These are phyloP conservation scores for Myiothlypis coronata DNA, from an alignment of 2,797 vertebrate genomes.

Conservation along the genomic window DNA sequence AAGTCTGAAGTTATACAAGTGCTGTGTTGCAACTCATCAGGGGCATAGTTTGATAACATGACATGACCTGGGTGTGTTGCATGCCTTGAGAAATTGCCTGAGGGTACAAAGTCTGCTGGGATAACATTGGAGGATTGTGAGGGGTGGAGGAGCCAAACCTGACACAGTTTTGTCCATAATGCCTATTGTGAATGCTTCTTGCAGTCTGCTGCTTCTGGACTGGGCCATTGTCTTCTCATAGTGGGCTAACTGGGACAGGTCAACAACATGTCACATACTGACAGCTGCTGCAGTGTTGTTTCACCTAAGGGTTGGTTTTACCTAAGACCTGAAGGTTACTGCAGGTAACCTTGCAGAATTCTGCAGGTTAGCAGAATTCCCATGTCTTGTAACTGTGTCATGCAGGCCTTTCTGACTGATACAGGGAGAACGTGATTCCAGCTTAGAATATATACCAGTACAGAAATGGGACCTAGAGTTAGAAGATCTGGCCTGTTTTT, in stretches of 20 bases:
- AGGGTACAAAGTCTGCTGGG: not conserved
- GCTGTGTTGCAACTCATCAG: not conserved
- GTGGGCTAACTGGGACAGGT: not conserved
- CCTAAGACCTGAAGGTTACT: not conserved
- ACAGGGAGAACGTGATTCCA: not conserved
- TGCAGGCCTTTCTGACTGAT: not conserved
- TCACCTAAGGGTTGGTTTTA: not conserved
- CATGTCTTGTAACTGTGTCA: not conserved
- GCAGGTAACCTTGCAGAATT: not conserved
- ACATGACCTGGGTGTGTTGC: not conserved
- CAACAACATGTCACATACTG: not conserved
- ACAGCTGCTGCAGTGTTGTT: too few species aligned
- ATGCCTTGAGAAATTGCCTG: not conserved
- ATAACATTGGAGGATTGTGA: not conserved
- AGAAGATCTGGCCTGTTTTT: not conserved
- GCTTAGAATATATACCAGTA: not conserved
- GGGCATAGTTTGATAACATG: not conserved
- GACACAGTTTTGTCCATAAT: not conserved
- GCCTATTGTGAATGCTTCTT: not conserved
- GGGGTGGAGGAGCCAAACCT: not conserved
- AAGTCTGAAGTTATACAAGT: not conserved
- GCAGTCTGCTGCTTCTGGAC: not conserved
- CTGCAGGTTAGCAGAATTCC: not conserved
- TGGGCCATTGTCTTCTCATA: not conserved
- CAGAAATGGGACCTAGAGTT: not conserved